Evolutionary conservation across 2,888 invertebrate genomes (phyloP), one percentile per base, ranked within the genome.

Genomic region (Patella pellucida): DNA sequence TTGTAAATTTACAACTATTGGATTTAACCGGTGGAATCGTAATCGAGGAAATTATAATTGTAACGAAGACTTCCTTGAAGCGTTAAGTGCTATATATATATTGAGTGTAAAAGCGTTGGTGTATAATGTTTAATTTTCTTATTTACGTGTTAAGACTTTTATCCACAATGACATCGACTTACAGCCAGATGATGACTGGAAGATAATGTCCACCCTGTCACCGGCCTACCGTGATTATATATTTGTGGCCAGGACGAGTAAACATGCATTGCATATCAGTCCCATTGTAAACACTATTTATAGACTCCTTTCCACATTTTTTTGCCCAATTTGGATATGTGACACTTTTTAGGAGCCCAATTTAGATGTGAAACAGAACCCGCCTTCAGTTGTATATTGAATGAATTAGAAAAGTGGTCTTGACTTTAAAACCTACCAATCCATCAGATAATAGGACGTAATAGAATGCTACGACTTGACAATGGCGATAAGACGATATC

Each of bases 131-230:
- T 62, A 23, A 62, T 62, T 62, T 62, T 62, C 12, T 23, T 62
- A 62, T 62, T 62, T 62, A 62, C 23, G 14, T 62, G 62, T 23
- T 23, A 62, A 62, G 62, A 62, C 19, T 62, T 11, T 62, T 62
- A 62, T 62, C 62, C 62, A 62, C 19, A 62, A 23, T 62, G 62
- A 23, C 62, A 62, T 62, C 62, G 23, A 62, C 62, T 62, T 62
- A 62, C 14, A 62, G 23, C 62, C 19, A 11, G 9, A 14, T 62
- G 19, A 62, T 23, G 19, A 62, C 23, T 62, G 62, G 62, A 62
- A 62, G 19, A 19, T 19, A 62, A 62, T 19, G 62, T 62, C 62
- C 62, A 62, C 62, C 62, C 62, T 9, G 62, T 62, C 62, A 23
- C 23, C n/a, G n/a, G n/a, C n/a, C 19, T 14, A 62, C 62, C 62